phyloP scores from a whole-genome alignment of 2,888 invertebrate species.

The Corbicula japonica region DNA sequence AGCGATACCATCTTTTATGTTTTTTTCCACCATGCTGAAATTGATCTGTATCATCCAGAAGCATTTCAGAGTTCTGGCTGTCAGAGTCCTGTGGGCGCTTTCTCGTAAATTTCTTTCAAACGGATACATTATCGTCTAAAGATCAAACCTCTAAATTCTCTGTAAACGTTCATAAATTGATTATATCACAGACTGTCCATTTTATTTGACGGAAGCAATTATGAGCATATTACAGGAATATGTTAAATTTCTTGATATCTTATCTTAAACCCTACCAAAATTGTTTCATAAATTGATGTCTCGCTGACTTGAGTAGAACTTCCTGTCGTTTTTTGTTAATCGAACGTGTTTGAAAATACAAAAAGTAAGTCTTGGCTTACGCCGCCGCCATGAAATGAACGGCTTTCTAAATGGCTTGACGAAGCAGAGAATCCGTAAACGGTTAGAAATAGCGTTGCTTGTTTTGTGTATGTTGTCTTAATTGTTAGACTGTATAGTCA shows the following conservation, averaged over 20 bases:
- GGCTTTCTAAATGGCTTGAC: too few relatives aligned
- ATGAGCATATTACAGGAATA: slow-evolving; percentile 16
- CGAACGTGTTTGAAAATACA: too few relatives aligned
- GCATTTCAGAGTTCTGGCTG: slow-evolving; percentile 38
- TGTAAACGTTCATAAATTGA: slow-evolving; percentile 33
- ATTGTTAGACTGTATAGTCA: too few relatives aligned
- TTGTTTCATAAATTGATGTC: too few relatives aligned
- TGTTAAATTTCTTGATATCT: slow-evolving; percentile 17
- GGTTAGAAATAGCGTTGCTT: too few relatives aligned
- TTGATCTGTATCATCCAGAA: slow-evolving; percentile 36
- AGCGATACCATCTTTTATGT: slow-evolving; percentile 32
- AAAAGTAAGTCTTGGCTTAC: too few relatives aligned
- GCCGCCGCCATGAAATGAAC: too few relatives aligned
- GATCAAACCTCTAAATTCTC: slow-evolving; percentile 34
- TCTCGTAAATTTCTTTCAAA: slow-evolving; percentile 43
- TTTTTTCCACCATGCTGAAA: slow-evolving; percentile 34
- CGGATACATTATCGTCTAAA: slow-evolving; percentile 27
- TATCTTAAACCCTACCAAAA: too few relatives aligned
- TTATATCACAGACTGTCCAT: slow-evolving; percentile 38
- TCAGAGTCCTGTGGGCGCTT: slow-evolving; percentile 32
- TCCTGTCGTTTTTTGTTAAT: too few relatives aligned
- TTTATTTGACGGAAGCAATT: slow-evolving; percentile 37
- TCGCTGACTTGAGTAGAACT: too few relatives aligned
- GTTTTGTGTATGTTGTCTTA: too few relatives aligned
- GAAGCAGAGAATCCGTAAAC: too few relatives aligned